These are phyloP conservation scores for Xiphorhynchus erythropygius DNA, from an alignment of 2,797 vertebrate species.

Conservation along the genomic window DNA sequence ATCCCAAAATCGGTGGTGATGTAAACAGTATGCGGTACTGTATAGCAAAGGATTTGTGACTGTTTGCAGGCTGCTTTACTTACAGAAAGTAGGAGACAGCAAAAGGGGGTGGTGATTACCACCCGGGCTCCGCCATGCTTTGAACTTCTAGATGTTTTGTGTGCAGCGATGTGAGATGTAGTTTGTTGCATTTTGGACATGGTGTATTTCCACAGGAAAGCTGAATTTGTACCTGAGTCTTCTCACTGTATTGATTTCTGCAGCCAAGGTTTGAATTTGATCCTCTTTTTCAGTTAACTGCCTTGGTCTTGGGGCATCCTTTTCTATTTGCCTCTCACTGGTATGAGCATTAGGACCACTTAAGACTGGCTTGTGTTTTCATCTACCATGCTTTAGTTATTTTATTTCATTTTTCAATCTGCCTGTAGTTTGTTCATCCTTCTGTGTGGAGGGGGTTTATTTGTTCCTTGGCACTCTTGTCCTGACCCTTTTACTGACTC, in stretches of 20 bases:
- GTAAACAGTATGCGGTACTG: neutral
- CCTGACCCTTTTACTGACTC: neutral
- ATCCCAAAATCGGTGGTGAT: neutral
- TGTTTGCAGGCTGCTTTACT: neutral
- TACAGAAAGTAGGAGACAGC: neutral
- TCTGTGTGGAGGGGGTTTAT: neutral
- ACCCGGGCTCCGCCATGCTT: rapidly evolving
- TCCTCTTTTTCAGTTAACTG: neutral
- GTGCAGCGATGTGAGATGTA: neutral
- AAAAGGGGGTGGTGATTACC: neutral
- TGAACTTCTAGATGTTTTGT: neutral
- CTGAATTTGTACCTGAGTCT: neutral
- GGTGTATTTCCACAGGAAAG: neutral
- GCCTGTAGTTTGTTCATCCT: neutral
- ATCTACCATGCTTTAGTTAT: neutral
- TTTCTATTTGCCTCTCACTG: neutral
- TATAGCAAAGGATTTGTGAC: neutral
- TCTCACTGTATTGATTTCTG: neutral
- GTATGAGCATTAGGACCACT: neutral
- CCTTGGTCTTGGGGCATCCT: neutral
- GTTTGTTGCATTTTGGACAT: neutral
- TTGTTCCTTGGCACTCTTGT: neutral
- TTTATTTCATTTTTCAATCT: neutral
- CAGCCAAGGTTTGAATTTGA: neutral
- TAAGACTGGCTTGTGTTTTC: neutral